Conservation (phyloP, 35 echinoderm and acorn worm genomes). For the Holothuria glaberrima region DNA sequence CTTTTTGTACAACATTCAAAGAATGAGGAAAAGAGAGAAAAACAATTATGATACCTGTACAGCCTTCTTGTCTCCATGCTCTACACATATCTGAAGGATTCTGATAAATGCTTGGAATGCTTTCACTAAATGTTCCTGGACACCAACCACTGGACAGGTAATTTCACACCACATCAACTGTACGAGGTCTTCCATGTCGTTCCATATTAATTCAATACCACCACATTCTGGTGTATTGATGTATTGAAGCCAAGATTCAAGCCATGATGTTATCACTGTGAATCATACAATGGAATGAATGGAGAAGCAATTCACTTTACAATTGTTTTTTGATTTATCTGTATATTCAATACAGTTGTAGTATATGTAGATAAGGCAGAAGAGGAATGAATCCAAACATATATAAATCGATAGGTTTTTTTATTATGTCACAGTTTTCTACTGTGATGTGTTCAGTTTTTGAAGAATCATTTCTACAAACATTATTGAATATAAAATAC, state of each 20-base stretch:
- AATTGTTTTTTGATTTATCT: neutral
- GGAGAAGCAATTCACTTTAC: too few relatives aligned
- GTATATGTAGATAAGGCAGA: neutral
- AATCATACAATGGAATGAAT: neutral
- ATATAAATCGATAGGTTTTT: too few relatives aligned
- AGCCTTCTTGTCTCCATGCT: neutral
- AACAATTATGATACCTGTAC: neutral
- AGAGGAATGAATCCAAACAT: neutral
- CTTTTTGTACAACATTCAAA: too few relatives aligned
- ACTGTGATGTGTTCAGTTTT: too few relatives aligned
- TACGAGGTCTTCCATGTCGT: neutral
- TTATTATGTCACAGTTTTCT: too few relatives aligned
- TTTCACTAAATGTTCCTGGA: slow-evolving; percentile 37
- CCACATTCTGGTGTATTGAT: neutral
- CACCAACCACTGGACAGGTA: slow-evolving; percentile 11
- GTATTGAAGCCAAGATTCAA: slow-evolving; percentile 8
- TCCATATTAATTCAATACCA: neutral
- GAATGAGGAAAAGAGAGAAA: too few relatives aligned
- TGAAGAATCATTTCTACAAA: too few relatives aligned
- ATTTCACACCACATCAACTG: slow-evolving; percentile 50
- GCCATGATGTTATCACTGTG: slow-evolving; percentile 20
- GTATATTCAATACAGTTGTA: neutral
- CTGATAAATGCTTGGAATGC: slow-evolving; percentile 28
- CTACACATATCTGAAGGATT: neutral
- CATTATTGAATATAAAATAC: too few relatives aligned